Conservation (phyloP, 2,888 invertebrate genomes). For the Strigamia crassipes region DNA sequence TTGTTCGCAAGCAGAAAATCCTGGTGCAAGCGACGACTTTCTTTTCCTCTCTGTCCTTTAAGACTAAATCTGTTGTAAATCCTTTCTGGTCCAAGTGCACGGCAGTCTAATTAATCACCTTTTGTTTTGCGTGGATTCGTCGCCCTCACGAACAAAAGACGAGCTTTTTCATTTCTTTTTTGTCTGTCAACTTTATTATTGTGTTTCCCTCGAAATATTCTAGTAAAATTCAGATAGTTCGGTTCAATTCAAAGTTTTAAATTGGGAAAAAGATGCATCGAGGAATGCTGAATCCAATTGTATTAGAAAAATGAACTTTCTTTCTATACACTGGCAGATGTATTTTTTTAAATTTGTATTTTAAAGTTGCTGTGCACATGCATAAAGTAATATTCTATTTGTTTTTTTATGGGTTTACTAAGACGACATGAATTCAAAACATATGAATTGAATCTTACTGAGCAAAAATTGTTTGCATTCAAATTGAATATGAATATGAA, state of each 20-base stretch:
- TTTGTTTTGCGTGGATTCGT: not conserved
- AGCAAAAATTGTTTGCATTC: no score
- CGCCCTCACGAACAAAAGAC: not conserved
- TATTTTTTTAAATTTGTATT: no score
- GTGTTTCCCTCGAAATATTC: not conserved
- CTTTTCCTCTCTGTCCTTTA: not conserved
- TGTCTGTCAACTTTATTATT: not conserved
- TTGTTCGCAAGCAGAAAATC: constrained; percentile 8
- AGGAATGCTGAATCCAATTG: not conserved
- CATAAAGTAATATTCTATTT: not conserved
- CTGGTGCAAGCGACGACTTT: not conserved
- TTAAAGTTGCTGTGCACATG: not conserved
- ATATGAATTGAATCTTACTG: not conserved
- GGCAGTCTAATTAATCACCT: constrained; percentile 21
- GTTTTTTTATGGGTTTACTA: not conserved
- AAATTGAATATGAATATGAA: no score
- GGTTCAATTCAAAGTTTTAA: constrained; percentile 1
- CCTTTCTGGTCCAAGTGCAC: constrained; percentile 18
- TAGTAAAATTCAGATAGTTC: not conserved
- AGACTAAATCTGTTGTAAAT: constrained; percentile 12
- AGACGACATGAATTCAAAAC: not conserved
- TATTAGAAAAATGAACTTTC: not conserved
- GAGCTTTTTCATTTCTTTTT: not conserved
- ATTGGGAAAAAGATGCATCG: not conserved
- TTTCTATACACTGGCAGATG: not conserved